Base-by-base conservation (phyloP, 2,113 vertebrate genomes). In the Pseudolaguvia tuberculata region DNA sequence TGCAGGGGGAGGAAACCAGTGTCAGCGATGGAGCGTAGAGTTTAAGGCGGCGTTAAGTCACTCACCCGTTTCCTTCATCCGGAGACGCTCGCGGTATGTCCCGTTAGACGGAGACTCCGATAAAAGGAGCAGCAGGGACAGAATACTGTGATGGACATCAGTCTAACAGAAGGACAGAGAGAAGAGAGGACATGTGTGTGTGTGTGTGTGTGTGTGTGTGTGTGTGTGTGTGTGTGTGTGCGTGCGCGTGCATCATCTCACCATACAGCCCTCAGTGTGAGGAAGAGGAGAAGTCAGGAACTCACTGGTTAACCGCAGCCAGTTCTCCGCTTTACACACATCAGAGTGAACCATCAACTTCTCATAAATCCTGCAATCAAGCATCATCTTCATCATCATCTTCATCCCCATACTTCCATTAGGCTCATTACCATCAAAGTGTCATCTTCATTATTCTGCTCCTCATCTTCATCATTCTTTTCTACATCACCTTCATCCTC, bases 271-370 rank as follows among this genome's bases (percentile, higher is more conserved):
- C 75, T 94, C 92, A 70, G 86, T 83, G 55, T 85, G 90, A 0
- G 92, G 91, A 59, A 99, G 91, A 0, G 94, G 89, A 0, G 91
- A 92, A 76, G 89, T 92, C 70, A 98, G 89, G 87, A 99, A 98
- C 76, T 95, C 92, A 20, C 94, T 88, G 25, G 94, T 97, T 81
- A 99, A 84, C 65, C 89, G 92, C 80, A 85, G 92, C 96, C 96
- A 99, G 79, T 93, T 98, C 81, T 90, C 92, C 63, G 97, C 97
- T 92, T 97, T 99, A 82, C 86, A 88, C 73, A 97, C 83, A 80
- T 99, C 96, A 23, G 97, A 99, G 88, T 98, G 96, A 76, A 99
- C 88, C 88, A 95, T 83, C 58, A 98, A 89, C 83, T 98, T 98
- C 78, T 98, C 96, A 79, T 97, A 88, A 86, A 99, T 95, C 80